A percentile compares a stretch with the other conserved stretches of the same genome.
Conservation (phyloP, 1,140 invertebrate genomes). For the Rhyzopertha dominica region DNA sequence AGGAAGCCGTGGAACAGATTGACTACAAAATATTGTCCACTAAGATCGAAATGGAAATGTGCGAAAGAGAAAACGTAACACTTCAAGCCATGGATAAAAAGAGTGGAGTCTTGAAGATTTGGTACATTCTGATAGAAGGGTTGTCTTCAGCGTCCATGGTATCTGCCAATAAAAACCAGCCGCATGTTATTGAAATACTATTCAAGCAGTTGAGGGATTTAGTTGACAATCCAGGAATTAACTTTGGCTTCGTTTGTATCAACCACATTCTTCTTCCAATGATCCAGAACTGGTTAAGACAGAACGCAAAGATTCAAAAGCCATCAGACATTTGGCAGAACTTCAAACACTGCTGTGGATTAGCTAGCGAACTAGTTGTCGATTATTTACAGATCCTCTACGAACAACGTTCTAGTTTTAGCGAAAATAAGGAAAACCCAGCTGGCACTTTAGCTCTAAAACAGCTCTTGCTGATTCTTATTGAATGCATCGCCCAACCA, state of each 20-base stretch:
- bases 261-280: slow-evolving; percentile 85
- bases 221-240: slow-evolving; percentile 69
- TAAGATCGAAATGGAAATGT: slow-evolving; percentile 51
- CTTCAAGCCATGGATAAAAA: slow-evolving; percentile 69
- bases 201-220: slow-evolving; percentile 78
- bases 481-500: slow-evolving; percentile 85
- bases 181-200: slow-evolving; percentile 77
- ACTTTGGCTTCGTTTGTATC: slow-evolving; percentile 83
- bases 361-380: slow-evolving; percentile 86
- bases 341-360: slow-evolving; percentile 90
- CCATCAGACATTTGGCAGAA: slow-evolving; percentile 76
- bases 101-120: slow-evolving; percentile 83
- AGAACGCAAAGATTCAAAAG: slow-evolving; percentile 59
- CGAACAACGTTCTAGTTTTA: slow-evolving; percentile 41
- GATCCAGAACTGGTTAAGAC: slow-evolving; percentile 83
- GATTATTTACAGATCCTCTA: slow-evolving; percentile 65
- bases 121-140: slow-evolving; percentile 87
- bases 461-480: slow-evolving; percentile 79
- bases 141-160: slow-evolving; percentile 75
- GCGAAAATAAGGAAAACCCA: slow-evolving; percentile 51
- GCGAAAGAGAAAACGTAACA: slow-evolving; percentile 54
- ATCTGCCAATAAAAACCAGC: slow-evolving; percentile 78
- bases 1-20: slow-evolving; percentile 49
- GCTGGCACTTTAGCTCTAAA: slow-evolving; percentile 76
- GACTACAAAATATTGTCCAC: slow-evolving; percentile 58